Percentiles rank a stretch among this genome's conserved stretches.
Conservation (phyloP, 2,888 invertebrate genomes). For the Ametastegia equiseti region DNA sequence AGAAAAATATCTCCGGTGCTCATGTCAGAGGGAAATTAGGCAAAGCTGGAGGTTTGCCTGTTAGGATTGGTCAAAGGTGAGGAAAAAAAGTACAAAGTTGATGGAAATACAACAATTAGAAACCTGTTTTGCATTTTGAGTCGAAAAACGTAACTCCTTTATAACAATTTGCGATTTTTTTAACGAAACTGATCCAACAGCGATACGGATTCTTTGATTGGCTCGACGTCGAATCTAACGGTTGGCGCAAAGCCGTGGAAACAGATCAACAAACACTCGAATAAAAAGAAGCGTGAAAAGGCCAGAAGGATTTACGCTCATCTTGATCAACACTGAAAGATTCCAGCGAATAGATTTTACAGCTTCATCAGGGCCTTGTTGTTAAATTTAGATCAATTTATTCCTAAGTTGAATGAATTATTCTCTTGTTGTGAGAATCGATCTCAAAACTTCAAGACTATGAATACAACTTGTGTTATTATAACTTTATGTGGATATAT, state of each 20-base stretch:
- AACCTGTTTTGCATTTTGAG: neutral
- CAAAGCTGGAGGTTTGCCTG: slow-evolving; percentile 57
- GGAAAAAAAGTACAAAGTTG: neutral
- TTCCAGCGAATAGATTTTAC: no score
- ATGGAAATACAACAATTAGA: neutral
- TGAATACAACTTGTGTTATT: no score
- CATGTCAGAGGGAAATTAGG: slow-evolving; percentile 77
- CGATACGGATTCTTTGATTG: slow-evolving; percentile 56
- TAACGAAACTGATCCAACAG: slow-evolving; percentile 51
- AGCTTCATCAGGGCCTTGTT: neutral
- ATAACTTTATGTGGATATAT: neutral
- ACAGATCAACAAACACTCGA: slow-evolving; percentile 89
- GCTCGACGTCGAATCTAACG: slow-evolving; percentile 59
- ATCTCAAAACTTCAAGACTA: neutral
- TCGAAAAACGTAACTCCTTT: neutral
- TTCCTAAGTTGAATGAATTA: neutral
- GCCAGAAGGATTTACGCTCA: slow-evolving; percentile 90
- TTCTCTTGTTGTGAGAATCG: neutral
- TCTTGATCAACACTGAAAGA: slow-evolving; percentile 86
- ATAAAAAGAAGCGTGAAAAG: slow-evolving; percentile 95
- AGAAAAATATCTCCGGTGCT: slow-evolving; percentile 76
- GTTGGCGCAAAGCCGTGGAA: slow-evolving; percentile 85
- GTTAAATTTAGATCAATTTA: slow-evolving; percentile 1
- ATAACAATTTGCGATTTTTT: neutral
- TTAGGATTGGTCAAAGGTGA: slow-evolving; percentile 52